phyloP scores from a whole-genome alignment of 2,113 vertebrate species.

The Odobenus rosmarus region DNA sequence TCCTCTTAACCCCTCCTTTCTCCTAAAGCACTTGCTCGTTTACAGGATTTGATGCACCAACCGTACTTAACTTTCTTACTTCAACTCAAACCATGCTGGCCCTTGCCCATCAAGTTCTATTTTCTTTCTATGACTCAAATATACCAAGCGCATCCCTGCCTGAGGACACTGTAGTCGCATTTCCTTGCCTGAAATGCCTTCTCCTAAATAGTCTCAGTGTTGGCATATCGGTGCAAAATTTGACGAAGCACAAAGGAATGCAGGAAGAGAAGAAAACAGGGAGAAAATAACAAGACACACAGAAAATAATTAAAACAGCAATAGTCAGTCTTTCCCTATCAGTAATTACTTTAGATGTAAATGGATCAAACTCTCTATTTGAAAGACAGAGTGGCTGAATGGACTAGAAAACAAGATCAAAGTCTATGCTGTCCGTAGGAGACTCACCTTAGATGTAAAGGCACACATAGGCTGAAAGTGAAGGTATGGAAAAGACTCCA shows the following conservation, averaged over 20 bases:
- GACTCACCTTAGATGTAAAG: not conserved
- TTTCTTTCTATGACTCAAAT: not conserved
- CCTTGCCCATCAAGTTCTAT: not conserved
- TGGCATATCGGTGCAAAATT: not conserved
- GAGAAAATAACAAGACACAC: not conserved
- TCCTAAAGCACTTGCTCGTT: not conserved
- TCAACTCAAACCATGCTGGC: not conserved
- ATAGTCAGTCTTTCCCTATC: not conserved
- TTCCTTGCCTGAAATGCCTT: not conserved
- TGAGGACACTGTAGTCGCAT: not conserved
- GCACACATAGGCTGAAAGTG: not conserved
- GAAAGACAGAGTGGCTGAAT: not conserved
- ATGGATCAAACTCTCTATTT: not conserved
- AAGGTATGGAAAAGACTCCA: not conserved
- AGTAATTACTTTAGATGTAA: not conserved
- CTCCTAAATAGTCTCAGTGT: not conserved
- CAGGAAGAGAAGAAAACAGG: not conserved
- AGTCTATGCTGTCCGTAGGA: not conserved
- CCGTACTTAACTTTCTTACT: not conserved
- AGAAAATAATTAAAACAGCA: not conserved
- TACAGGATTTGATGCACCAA: not conserved
- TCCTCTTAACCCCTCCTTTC: not conserved
- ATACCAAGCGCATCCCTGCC: not conserved
- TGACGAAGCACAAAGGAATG: not conserved
- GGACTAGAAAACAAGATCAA: not conserved